Evolutionary conservation across 1,140 invertebrate genomes (phyloP).

Genomic region (Diprion similis): DNA sequence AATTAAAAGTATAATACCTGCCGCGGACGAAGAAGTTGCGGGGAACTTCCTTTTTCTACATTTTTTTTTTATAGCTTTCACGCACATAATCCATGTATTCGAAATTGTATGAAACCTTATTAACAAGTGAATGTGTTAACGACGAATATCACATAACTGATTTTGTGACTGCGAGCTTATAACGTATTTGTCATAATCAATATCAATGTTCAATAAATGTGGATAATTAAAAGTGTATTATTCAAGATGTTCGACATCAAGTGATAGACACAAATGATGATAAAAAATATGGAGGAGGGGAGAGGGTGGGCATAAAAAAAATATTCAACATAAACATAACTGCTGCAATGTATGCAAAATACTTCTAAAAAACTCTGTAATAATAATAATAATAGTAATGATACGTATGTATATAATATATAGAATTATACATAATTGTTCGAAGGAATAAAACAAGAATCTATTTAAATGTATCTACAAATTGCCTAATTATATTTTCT

Average conservation of each 20-base stretch:
- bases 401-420: not conserved
- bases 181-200: slow-evolving; percentile 27
- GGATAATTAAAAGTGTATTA: slow-evolving; percentile 21
- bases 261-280: slow-evolving; percentile 28
- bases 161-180: slow-evolving; percentile 57
- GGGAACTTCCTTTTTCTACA: not conserved
- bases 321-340: slow-evolving; percentile 31
- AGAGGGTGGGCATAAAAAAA: too few relatives aligned
- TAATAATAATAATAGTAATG: slow-evolving; percentile 21
- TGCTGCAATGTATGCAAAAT: slow-evolving; percentile 26
- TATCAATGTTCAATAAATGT: slow-evolving; percentile 36
- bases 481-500: slow-evolving; percentile 6
- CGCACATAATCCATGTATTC: slow-evolving; percentile 10
- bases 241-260: slow-evolving; percentile 35
- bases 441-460: slow-evolving; percentile 36
- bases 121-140: not conserved
- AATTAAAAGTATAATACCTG: not conserved
- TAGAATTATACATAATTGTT: not conserved
- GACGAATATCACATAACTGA: slow-evolving; percentile 43
- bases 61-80: slow-evolving; percentile 13
- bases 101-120: slow-evolving; percentile 20
- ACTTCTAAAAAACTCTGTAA: slow-evolving; percentile 19
- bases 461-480: slow-evolving; percentile 42
- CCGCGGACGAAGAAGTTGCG: too few relatives aligned
- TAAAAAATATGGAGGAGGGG: slow-evolving; percentile 24